A percentile compares a stretch with the other conserved stretches of the same genome.
Evolutionary conservation across 2,888 invertebrate species (phyloP).

Genomic region (Eledone cirrhosa): DNA sequence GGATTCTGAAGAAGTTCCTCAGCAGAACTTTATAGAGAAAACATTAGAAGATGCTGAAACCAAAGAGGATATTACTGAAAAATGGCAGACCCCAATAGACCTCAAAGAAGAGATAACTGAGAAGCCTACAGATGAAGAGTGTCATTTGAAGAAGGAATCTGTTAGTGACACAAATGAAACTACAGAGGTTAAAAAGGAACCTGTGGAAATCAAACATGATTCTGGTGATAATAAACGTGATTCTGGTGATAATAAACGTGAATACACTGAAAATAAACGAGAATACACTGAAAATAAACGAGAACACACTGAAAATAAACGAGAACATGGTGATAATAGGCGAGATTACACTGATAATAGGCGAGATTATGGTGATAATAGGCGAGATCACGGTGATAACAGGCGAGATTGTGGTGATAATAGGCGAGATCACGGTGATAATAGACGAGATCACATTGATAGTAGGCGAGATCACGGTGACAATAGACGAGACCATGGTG

Average conservation of each 20-base stretch:
- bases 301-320: neutral
- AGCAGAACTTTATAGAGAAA: neutral
- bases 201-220: neutral
- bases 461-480: neutral
- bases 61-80: neutral
- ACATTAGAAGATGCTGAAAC: neutral
- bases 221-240: slow-evolving; percentile 11
- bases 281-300: neutral
- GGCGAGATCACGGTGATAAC: slow-evolving; percentile 4
- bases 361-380: neutral
- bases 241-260: neutral
- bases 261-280: neutral
- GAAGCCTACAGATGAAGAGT: neutral
- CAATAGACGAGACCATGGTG: neutral
- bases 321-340: neutral
- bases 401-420: neutral
- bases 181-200: slow-evolving; percentile 1
- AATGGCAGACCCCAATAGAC: neutral
- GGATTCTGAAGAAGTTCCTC: slow-evolving; percentile 4
- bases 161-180: neutral
- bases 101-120: neutral
- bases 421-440: neutral
- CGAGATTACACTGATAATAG: neutral
- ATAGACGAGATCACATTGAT: neutral
- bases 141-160: slow-evolving; percentile 21